Conservation (phyloP, 2,113 vertebrate genomes). For the Scophthalmus maximus region DNA sequence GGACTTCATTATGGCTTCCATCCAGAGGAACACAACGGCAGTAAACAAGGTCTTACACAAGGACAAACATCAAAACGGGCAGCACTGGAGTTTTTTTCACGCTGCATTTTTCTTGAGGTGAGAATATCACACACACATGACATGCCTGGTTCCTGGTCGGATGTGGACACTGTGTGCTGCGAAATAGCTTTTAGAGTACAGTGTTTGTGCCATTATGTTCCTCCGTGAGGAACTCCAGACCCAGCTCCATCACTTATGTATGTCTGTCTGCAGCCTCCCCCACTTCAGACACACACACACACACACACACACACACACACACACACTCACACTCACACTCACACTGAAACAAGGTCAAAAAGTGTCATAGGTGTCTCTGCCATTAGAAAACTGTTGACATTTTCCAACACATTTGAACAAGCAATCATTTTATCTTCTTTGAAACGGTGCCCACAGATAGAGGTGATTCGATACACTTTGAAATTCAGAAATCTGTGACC, state of each 20-base stretch:
- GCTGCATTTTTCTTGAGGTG: constrained; percentile 35
- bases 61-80: constrained; percentile 47
- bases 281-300: constrained; percentile 32
- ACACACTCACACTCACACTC: constrained; percentile 18
- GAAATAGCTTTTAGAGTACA: constrained; percentile 15
- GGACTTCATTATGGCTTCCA: constrained; percentile 63
- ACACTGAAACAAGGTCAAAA: constrained; percentile 71
- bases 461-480: neutral
- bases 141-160: neutral
- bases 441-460: neutral
- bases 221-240: constrained; percentile 29
- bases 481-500: no score
- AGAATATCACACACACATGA: constrained; percentile 23
- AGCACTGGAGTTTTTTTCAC: constrained; percentile 43
- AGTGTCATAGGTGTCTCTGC: constrained; percentile 57
- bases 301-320: constrained; percentile 33
- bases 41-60: constrained; percentile 47
- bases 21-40: constrained; percentile 48
- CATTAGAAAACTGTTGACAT: neutral
- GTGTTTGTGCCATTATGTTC: constrained; percentile 9
- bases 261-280: constrained; percentile 62
- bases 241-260: constrained; percentile 69
- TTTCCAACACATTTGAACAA: no score
- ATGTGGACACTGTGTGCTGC: neutral
- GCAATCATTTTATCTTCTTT: no score